phyloP scores from a whole-genome alignment of 2,797 vertebrate genomes.

The Pangasius djambal region DNA sequence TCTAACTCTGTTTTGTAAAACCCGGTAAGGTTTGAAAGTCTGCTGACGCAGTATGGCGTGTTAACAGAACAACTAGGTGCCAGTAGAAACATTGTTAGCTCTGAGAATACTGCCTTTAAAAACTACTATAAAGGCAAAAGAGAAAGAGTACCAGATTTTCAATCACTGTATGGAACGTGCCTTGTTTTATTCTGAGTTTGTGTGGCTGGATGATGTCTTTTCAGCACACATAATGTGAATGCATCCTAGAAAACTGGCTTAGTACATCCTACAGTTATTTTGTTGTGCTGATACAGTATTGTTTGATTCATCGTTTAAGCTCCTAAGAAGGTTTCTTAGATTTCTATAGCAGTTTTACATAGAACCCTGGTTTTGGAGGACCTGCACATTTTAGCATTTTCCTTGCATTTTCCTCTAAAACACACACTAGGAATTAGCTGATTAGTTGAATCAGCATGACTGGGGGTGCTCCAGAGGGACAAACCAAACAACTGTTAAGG shows the following conservation, averaged over 20 bases:
- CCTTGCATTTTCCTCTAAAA: background rate
- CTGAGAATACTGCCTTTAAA: background rate
- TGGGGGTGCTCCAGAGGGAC: background rate
- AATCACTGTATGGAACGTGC: background rate
- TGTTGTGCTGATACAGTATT: background rate
- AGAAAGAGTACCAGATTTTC: background rate
- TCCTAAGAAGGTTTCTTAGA: background rate
- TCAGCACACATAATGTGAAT: background rate
- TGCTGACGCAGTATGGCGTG: background rate
- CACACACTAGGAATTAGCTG: background rate
- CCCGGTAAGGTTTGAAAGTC: background rate
- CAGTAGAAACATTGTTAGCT: background rate
- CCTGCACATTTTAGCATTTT: background rate
- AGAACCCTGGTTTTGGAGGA: background rate
- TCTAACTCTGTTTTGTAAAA: conserved; percentile 14
- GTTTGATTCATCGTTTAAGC: background rate
- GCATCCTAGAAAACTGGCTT: background rate
- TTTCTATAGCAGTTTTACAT: background rate
- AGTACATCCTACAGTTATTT: background rate
- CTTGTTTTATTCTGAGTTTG: background rate
- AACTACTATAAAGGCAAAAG: background rate
- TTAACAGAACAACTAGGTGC: background rate
- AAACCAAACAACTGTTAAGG: background rate
- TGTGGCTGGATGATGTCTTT: background rate
- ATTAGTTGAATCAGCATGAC: background rate